These are phyloP conservation scores for Leucopternis melanops DNA, from an alignment of 2,113 vertebrate genomes.

Conservation along the genomic window DNA sequence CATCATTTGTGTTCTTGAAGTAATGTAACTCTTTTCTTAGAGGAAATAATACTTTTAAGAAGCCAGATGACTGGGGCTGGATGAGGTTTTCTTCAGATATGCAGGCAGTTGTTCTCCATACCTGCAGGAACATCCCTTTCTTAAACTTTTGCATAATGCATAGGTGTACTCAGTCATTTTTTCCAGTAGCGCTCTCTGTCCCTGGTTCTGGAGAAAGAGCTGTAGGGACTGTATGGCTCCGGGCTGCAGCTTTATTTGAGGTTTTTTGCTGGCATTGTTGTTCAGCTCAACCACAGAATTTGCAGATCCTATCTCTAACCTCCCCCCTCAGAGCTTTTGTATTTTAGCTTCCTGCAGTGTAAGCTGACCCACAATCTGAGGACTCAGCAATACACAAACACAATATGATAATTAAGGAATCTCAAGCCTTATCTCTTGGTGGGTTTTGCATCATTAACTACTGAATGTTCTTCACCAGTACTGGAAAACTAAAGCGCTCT, in stretches of 20 bases:
- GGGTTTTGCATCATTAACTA: not conserved
- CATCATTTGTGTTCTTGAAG: not conserved
- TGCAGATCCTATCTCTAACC: not conserved
- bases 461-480: not conserved
- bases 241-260: not conserved
- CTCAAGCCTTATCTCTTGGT: not conserved
- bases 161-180: not conserved
- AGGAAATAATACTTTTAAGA: not conserved
- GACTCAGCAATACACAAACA: not conserved
- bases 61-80: not conserved
- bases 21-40: rapidly evolving
- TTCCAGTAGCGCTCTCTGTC: not conserved
- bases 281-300: not conserved
- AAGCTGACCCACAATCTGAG: not conserved
- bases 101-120: not conserved
- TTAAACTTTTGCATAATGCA: not conserved
- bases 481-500: not conserved
- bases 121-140: not conserved
- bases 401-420: not conserved
- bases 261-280: not conserved
- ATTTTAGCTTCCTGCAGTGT: not conserved
- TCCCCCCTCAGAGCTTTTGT: not conserved
- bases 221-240: rapidly evolving
- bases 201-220: not conserved
- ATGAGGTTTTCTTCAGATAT: not conserved